Conservation (phyloP, 1,140 invertebrate species). For the Drosophila cardini region DNA sequence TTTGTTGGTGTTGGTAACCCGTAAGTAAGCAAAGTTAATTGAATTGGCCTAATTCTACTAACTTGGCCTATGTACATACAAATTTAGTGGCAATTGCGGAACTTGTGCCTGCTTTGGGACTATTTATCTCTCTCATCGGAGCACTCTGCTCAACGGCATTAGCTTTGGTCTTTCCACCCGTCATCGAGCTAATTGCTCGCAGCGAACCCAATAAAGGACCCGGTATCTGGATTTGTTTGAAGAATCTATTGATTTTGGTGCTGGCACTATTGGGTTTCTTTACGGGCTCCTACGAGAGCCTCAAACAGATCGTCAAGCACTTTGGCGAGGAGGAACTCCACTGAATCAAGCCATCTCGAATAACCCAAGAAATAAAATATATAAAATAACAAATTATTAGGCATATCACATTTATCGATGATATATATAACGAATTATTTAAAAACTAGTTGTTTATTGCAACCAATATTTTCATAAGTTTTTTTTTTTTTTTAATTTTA, state of each 20-base stretch:
- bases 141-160: constrained; percentile 94
- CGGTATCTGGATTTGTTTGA: constrained; percentile 85
- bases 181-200: constrained; percentile 91
- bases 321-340: constrained; percentile 66
- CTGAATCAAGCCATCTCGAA: not conserved
- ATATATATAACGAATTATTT: constrained; percentile 11
- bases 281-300: constrained; percentile 90
- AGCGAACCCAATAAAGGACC: constrained; percentile 86
- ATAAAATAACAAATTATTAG: constrained; percentile 3
- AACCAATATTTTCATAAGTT: not conserved
- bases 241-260: constrained; percentile 88
- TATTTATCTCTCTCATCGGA: constrained; percentile 96
- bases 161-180: constrained; percentile 95
- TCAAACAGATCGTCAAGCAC: constrained; percentile 86
- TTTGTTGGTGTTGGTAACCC: constrained; percentile 88
- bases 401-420: constrained; percentile 4
- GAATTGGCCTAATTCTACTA: not conserved
- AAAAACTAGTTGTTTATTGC: constrained; percentile 24
- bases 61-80: not conserved
- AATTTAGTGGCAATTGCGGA: constrained; percentile 90
- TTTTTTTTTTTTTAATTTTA: constrained; percentile 15
- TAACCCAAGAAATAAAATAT: not conserved
- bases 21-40: constrained; percentile 86
- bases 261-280: constrained; percentile 89
- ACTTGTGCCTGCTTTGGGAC: constrained; percentile 91